Base-by-base conservation (phyloP, 2,113 vertebrate genomes). In the Nibea coibor region DNA sequence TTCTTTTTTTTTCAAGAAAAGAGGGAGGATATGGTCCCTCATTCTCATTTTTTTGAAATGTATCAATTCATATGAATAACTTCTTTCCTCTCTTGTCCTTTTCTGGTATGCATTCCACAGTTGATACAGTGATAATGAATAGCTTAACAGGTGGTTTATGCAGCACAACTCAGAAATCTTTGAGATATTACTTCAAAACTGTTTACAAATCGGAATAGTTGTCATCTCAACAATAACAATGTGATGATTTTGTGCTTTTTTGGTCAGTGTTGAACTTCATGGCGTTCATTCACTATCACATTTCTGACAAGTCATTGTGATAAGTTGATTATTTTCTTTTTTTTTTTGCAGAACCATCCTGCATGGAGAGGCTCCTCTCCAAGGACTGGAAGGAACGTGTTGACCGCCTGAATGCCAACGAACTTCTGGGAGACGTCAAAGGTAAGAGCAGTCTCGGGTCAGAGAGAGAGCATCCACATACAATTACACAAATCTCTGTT, bases 311-410 rank as follows among this genome's bases (percentile, higher is more conserved):
- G 35, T 39, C 35, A 39, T 9, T 39, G 35, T 39, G 8, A 39
- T 39, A 86, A 42, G 3, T n/a, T 5, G 12, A 3, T 53, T 43
- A 1, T 72, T 24, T 61, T 31, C 24, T 26, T 26, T 62, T 16
- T 83, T 0, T 75, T 42, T 72, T 50, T 86, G 3, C 71, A 98
- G 97, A 98, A 88, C 95, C 97, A 12, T 93, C 96, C 63, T 97
- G 97, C 88, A 95, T 97, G 96, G 97, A 97, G 91, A 96, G 97
- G 59, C 95, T 98, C 75, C 96, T 98, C 78, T 96, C 97, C 78
- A 97, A 97, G 91, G 97, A 98, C 68, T 98, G 97, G 97, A 97
- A 97, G 90, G 97, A 98, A 82, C 97, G 96, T 53, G 97, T 98
- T 87, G 97, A 97, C 93, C 92, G 96, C 83, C 88, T 98, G 83